phyloP scores from a whole-genome alignment of 2,797 vertebrate species.

The Ctenopoma kingsleyae region DNA sequence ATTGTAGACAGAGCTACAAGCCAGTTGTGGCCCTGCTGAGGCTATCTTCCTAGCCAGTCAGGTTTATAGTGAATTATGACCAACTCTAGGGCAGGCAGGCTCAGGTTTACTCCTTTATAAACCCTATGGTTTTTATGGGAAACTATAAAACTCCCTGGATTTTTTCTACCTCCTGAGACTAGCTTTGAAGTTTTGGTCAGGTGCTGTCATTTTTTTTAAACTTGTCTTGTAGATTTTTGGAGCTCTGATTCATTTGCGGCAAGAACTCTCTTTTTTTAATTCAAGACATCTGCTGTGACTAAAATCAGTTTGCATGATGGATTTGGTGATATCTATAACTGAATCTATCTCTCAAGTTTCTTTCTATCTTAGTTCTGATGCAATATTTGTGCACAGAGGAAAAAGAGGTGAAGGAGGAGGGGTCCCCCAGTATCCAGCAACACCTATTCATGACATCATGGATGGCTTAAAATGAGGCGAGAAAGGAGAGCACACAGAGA shows the following conservation, averaged over 20 bases:
- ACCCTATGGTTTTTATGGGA: slow-evolving; percentile 84
- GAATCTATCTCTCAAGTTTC: slow-evolving; percentile 78
- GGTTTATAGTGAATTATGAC: slow-evolving; percentile 81
- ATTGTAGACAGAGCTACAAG: slow-evolving; percentile 63
- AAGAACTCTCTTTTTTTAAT: slow-evolving; percentile 66
- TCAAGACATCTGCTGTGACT: slow-evolving; percentile 79
- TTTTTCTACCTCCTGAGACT: slow-evolving; percentile 72
- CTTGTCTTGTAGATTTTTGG: slow-evolving; percentile 74
- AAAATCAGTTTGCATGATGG: slow-evolving; percentile 76
- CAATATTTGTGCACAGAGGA: slow-evolving; percentile 69
- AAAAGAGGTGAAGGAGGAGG: slow-evolving; percentile 52
- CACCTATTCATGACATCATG: slow-evolving; percentile 88
- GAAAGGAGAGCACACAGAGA: slow-evolving; percentile 79
- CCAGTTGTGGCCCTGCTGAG: slow-evolving; percentile 58
- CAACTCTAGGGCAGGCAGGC: slow-evolving; percentile 74
- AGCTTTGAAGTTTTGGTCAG: slow-evolving; percentile 86
- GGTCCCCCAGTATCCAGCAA: slow-evolving; percentile 78
- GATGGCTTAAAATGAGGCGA: slow-evolving; percentile 82
- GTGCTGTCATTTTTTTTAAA: slow-evolving; percentile 77
- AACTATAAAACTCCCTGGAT: slow-evolving; percentile 83
- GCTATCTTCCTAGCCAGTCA: slow-evolving; percentile 68
- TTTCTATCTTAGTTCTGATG: slow-evolving; percentile 75
- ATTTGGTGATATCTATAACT: slow-evolving; percentile 82
- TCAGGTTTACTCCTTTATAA: slow-evolving; percentile 84
- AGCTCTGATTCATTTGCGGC: slow-evolving; percentile 74